Evolutionary conservation across 2,888 invertebrate species (phyloP), one percentile per base, ranked within the genome.

Genomic region (Catocala sponsa): DNA sequence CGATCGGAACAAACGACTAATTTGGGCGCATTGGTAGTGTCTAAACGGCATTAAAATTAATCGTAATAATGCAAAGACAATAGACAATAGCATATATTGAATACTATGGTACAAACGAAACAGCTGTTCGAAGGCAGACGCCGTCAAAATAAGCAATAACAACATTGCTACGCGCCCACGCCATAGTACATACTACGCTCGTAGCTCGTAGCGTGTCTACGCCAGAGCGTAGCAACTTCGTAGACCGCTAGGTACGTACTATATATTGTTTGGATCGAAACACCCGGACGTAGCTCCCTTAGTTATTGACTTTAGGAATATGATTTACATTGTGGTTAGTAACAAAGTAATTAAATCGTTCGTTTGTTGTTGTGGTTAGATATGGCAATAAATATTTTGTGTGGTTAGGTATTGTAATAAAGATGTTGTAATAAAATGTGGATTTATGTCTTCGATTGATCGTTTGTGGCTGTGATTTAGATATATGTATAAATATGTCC

Each of bases 221-320:
- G 79, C 87, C 87, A 84, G 86, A 87, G 85, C 87, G 79, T 82
- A 83, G 83, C 80, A 72, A 35, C 43, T 65, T 58, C 78, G 76
- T 78, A 75, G 72, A 76, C 58, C 57, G 54, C 54, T 55, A 54
- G 46, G 46, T 66, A 68, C 41, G 49, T 35, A 50, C 35, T 58
- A 51, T 61, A 44, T 44, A 57, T 65, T 65, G 50, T 57, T 32
- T 42, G 55, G 62, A 55, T 59, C 53, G 67, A 46, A 64, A 63
- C 47, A 51, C 53, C 55, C 42, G 46, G 48, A 52, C 12, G 59
- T 59, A 59, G 60, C 65, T 72, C 48, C 32, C 33, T 55, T 62
- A 65, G 46, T 59, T 75, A 63, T 63, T 63, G 50, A 62, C 48
- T 48, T 65, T 35, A 11, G n/a, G 32, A 55, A 56, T 54, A 49